These are phyloP conservation scores for Suncus etruscus DNA, from an alignment of 2,113 vertebrate genomes.

Conservation along the genomic window DNA sequence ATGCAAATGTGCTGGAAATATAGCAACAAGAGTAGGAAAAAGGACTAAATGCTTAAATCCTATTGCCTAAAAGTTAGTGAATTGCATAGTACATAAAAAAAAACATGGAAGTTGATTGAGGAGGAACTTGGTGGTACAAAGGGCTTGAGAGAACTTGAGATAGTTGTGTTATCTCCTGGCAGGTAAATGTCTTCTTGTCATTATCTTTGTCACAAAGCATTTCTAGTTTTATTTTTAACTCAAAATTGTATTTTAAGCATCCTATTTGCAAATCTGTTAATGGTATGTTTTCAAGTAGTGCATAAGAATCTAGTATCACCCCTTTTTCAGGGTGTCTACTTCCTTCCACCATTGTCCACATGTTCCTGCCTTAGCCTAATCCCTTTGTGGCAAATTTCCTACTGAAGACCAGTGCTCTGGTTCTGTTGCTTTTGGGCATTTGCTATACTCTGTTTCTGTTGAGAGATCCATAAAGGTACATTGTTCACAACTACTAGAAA, in stretches of 20 bases:
- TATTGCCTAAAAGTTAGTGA: not conserved
- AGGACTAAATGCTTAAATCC: not conserved
- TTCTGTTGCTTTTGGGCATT: too few species aligned
- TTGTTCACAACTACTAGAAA: slow-evolving; percentile 9
- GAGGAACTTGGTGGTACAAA: not conserved
- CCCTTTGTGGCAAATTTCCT: too few species aligned
- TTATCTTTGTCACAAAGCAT: not conserved
- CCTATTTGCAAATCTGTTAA: too few species aligned
- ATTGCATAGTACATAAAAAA: not conserved
- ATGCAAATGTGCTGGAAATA: not conserved
- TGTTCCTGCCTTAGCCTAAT: too few species aligned
- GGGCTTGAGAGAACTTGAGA: not conserved
- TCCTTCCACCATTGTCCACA: too few species aligned
- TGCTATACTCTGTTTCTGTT: too few species aligned
- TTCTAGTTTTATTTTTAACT: too few species aligned
- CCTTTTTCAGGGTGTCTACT: too few species aligned
- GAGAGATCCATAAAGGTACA: not conserved
- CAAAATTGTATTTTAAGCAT: too few species aligned
- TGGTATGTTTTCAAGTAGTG: too few species aligned
- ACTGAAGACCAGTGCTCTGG: too few species aligned
- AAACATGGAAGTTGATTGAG: not conserved
- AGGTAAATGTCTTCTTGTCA: not conserved
- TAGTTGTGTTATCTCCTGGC: not conserved
- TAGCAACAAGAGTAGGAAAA: not conserved
- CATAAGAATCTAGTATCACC: too few species aligned